phyloP scores from a whole-genome alignment of 2,113 vertebrate genomes.

The Microcebus ravelobensis region DNA sequence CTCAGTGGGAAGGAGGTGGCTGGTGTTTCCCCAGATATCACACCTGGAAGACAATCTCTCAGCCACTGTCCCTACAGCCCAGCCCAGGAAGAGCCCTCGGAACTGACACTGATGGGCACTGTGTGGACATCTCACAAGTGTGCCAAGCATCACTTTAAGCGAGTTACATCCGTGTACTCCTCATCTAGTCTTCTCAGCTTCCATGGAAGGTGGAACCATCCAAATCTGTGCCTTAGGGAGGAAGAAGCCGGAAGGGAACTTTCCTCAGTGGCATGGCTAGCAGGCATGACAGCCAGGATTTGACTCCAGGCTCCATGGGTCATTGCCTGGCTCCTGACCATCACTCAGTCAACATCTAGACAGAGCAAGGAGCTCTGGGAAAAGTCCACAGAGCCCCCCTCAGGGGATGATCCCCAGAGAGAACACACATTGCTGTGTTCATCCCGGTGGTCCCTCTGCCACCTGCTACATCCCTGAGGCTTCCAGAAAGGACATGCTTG shows the following conservation, averaged over 20 bases:
- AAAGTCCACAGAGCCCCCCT: background rate
- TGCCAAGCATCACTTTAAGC: background rate
- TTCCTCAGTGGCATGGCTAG: rapidly evolving
- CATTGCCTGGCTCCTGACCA: background rate
- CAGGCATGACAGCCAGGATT: background rate
- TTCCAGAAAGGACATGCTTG: rapidly evolving
- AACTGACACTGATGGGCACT: background rate
- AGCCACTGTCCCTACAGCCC: rapidly evolving
- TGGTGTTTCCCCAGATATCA: background rate
- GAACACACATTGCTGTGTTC: background rate
- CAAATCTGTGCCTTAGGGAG: background rate
- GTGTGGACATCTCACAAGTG: too few species aligned
- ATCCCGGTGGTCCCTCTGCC: rapidly evolving
- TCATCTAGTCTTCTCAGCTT: background rate
- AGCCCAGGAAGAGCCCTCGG: background rate
- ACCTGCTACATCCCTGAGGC: background rate
- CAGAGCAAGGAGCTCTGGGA: background rate
- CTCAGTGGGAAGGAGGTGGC: background rate
- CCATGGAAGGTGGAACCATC: rapidly evolving
- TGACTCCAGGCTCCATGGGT: background rate
- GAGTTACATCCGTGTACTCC: background rate
- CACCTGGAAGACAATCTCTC: too few species aligned
- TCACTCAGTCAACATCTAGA: background rate
- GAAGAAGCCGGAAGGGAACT: background rate
- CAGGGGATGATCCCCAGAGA: background rate